A percentile compares a stretch with the other conserved stretches of the same genome.
phyloP scores from a whole-genome alignment of 23 tunicate species.

The Phallusia fumigata region DNA sequence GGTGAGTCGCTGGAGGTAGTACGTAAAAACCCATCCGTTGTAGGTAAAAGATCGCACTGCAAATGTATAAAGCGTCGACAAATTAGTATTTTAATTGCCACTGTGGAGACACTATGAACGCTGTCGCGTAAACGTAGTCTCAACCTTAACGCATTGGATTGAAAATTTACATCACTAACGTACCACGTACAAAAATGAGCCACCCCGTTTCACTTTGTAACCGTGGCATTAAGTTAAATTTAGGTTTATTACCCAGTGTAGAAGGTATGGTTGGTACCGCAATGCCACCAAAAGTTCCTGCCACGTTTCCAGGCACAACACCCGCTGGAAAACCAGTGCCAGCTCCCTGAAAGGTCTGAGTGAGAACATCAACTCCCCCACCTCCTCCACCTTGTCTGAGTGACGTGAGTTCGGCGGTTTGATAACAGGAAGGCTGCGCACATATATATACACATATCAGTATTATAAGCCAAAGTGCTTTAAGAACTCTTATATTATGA shows the following conservation, averaged over 20 bases:
- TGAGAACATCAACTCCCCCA: neutral
- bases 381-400: conserved; percentile 1
- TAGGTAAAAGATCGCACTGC: conserved; percentile 28
- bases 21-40: conserved; percentile 11
- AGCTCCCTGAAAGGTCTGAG: conserved; percentile 11
- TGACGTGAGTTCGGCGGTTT: neutral
- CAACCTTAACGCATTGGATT: too few relatives aligned
- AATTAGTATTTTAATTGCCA: too few relatives aligned
- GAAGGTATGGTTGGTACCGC: neutral
- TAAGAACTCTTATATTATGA: too few relatives aligned
- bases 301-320: conserved; percentile 30
- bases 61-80: neutral
- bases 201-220: too few relatives aligned
- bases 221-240: too few relatives aligned
- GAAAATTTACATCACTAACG: too few relatives aligned
- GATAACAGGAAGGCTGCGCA: conserved; percentile 28
- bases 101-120: too few relatives aligned
- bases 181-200: too few relatives aligned
- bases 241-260: neutral
- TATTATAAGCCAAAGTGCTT: too few relatives aligned
- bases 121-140: too few relatives aligned
- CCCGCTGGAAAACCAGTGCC: conserved; percentile 31
- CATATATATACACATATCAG: neutral
- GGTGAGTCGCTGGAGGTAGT: conserved; percentile 13
- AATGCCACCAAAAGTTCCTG: neutral